Percentiles rank a stretch among this genome's conserved stretches.
These are phyloP conservation scores for Oreohelix idahoensis DNA, from an alignment of 1,140 invertebrate species.

Conservation along the genomic window DNA sequence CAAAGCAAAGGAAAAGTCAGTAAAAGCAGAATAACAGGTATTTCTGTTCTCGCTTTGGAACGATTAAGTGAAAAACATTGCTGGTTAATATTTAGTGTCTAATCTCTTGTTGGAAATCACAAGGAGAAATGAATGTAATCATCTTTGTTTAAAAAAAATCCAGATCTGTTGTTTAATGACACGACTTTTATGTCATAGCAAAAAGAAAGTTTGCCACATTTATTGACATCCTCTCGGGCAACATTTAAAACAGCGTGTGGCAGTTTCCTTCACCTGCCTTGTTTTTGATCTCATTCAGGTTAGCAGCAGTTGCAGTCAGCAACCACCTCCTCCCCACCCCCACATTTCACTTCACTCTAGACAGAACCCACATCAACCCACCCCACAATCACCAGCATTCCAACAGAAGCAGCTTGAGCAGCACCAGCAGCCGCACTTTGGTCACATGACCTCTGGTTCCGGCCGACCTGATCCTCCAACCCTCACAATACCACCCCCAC, in stretches of 20 bases:
- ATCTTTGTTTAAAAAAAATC: too few species aligned
- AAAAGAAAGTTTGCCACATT: too few species aligned
- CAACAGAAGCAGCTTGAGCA: slow-evolving; percentile 32
- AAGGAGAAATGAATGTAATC: too few species aligned
- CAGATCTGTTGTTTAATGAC: too few species aligned
- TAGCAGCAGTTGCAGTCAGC: slow-evolving; percentile 12
- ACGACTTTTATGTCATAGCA: too few species aligned
- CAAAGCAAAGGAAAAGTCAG: too few species aligned
- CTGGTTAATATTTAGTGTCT: too few species aligned
- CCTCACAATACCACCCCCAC: slow-evolving; percentile 30
- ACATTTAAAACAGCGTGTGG: neutral
- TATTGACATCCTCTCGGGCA: neutral
- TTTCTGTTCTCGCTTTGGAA: too few species aligned
- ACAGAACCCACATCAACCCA: slow-evolving; percentile 1
- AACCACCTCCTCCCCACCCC: slow-evolving; percentile 12
- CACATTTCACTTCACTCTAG: slow-evolving; percentile 10
- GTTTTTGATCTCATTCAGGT: slow-evolving; percentile 15
- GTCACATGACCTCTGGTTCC: neutral
- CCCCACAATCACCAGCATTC: slow-evolving; percentile 25
- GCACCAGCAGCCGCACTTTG: slow-evolving; percentile 4
- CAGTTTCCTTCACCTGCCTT: neutral
- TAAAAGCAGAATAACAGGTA: too few species aligned
- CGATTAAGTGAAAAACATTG: too few species aligned
- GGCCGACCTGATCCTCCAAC: slow-evolving; percentile 15
- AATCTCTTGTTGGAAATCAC: too few species aligned